phyloP scores from a whole-genome alignment of 2,113 vertebrate genomes.

The Rhinogobius similis region DNA sequence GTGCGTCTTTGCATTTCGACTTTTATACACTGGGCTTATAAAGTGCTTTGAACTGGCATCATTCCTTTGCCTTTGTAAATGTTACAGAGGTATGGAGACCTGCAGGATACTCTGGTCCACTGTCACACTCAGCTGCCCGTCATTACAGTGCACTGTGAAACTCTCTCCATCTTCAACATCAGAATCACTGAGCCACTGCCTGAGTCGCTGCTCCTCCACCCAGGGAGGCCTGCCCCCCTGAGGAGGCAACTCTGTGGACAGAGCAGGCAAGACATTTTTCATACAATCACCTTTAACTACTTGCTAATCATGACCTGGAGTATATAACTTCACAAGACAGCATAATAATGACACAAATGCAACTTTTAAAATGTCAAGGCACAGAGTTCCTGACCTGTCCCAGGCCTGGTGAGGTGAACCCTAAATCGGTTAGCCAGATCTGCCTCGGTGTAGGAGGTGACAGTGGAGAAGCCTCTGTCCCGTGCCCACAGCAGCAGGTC shows the following conservation, averaged over 20 bases:
- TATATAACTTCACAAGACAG: neutral
- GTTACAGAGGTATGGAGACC: conserved; percentile 50
- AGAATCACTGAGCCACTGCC: conserved; percentile 54
- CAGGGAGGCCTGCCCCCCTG: conserved; percentile 23
- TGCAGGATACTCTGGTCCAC: conserved; percentile 65
- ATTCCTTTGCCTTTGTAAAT: neutral
- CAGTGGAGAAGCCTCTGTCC: conserved; percentile 56
- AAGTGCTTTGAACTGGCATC: neutral
- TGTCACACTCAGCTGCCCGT: conserved; percentile 63
- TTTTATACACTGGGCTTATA: neutral
- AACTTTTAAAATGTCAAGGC: neutral
- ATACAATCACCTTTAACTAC: neutral
- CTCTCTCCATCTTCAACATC: conserved; percentile 24
- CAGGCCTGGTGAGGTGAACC: conserved; percentile 65
- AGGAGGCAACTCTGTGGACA: conserved; percentile 16
- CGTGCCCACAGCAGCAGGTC: conserved; percentile 72
- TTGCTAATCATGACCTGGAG: neutral
- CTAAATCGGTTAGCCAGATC: conserved; percentile 79
- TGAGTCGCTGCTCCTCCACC: conserved; percentile 52
- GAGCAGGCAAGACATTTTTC: neutral
- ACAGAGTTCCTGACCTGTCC: conserved; percentile 60
- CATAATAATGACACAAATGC: neutral
- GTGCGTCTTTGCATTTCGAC: neutral
- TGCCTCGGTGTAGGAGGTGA: conserved; percentile 81
- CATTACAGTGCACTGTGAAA: conserved; percentile 67